Base-by-base conservation (phyloP, 2,797 vertebrate genomes). In the Meda fulgida region DNA sequence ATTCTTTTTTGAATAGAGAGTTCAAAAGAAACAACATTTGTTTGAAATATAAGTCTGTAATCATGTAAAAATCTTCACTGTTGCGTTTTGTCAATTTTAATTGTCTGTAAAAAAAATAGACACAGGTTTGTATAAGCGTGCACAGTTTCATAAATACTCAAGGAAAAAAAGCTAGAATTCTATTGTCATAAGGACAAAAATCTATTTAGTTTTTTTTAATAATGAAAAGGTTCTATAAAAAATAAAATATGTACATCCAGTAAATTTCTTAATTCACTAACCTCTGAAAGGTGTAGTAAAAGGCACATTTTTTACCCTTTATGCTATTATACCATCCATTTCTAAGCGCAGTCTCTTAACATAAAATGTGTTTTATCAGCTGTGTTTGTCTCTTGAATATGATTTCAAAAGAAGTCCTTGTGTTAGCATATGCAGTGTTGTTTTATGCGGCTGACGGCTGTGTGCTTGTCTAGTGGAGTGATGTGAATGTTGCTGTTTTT, bases 401-500 rank as follows among this genome's bases (percentile, higher is more conserved):
- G 40, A 48, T 65, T 29, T 75, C 21, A 83, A 83, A 83, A 51
- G 81, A 83, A 72, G 31, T 48, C 58, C 46, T 87, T 55, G 60
- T 86, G 77, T 46, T 79, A 40, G 71, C 21, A 48, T 38, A 55
- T 38, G 60, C 55, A 76, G 51, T 87, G 72, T 58, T 48, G 8
- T 67, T 73, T 23, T 77, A 51, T 71, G 31, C 43, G 21, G 46
- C 46, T 65, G 46, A 67, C 21, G 26, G 72, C 34, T 53, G 86
- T 85, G 36, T 80, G 31, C 19, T 48, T 19, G 67, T 82, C 9
- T 48, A 67, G 53, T 67, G 26, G 31, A 63, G 66, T 53, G 40
- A 75, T 38, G 63, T 43, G 77, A 65, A 76, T 58, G 65, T 38
- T 51, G 58, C 26, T 2, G 46, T 58, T 81, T 83, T 84, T 77